Evolutionary conservation across 2,797 vertebrate species (phyloP).

Genomic region (Monodelphis domestica): DNA sequence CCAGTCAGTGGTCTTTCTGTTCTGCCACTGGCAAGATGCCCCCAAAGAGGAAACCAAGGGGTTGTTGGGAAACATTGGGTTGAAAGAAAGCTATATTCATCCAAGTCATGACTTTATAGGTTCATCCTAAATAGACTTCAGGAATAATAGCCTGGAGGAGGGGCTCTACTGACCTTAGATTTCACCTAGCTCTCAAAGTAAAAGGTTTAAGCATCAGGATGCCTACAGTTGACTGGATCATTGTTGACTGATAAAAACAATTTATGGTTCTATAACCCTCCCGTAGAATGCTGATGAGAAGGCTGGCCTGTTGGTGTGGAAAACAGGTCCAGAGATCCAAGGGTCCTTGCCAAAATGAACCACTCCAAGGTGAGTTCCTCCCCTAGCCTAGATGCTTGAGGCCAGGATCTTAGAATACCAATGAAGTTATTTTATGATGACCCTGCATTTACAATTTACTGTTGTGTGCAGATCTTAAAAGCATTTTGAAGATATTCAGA

Average conservation of each 20-base stretch:
- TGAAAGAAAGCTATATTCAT: constrained; percentile 63
- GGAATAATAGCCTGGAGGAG: constrained; percentile 70
- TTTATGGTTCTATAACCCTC: constrained; percentile 38
- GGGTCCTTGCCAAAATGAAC: constrained; percentile 62
- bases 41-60: constrained; percentile 66
- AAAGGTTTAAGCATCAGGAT: constrained; percentile 73
- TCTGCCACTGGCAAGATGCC: constrained; percentile 49
- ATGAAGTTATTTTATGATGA: constrained; percentile 70
- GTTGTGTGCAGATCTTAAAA: constrained; percentile 69
- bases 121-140: constrained; percentile 72
- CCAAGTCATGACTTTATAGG: constrained; percentile 65
- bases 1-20: not conserved
- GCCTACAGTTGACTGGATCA: constrained; percentile 61
- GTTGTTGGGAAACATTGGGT: constrained; percentile 35
- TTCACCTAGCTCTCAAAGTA: constrained; percentile 74
- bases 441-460: constrained; percentile 70
- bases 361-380: constrained; percentile 68
- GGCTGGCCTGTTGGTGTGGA: not conserved
- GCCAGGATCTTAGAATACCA: constrained; percentile 58
- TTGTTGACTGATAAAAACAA: constrained; percentile 78
- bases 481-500: constrained; percentile 71
- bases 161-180: constrained; percentile 59
- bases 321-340: constrained; percentile 52
- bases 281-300: constrained; percentile 69
- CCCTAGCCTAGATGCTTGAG: constrained; percentile 47